A percentile compares a stretch with the other conserved stretches of the same genome.
Conservation (phyloP, 2,113 vertebrate genomes). For the Psettodes erumei region DNA sequence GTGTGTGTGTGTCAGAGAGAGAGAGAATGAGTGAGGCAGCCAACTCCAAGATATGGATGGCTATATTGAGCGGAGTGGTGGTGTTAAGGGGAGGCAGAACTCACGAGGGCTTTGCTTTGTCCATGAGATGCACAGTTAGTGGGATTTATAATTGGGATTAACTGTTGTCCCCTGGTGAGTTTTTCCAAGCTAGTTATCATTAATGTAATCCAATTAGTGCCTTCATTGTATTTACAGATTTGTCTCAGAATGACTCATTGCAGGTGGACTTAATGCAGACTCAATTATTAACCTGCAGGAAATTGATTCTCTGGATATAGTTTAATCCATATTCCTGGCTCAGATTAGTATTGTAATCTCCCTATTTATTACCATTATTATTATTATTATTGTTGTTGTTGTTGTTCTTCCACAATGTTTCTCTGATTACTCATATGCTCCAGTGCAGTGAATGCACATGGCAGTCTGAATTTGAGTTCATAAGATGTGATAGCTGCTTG, state of each 20-base stretch:
- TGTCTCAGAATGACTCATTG: conserved; percentile 45
- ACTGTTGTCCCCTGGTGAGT: conserved; percentile 60
- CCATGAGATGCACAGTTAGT: conserved; percentile 46
- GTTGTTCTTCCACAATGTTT: not conserved
- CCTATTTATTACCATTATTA: too few relatives aligned
- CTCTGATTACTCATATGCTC: not conserved
- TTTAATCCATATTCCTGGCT: conserved; percentile 14
- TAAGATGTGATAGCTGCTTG: too few relatives aligned
- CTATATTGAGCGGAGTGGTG: conserved; percentile 7
- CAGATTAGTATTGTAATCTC: not conserved
- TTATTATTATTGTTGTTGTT: not conserved
- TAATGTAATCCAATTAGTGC: conserved; percentile 72
- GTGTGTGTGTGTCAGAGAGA: not conserved
- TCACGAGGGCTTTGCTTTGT: conserved; percentile 61
- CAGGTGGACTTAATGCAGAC: conserved; percentile 44
- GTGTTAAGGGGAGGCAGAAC: conserved; percentile 30
- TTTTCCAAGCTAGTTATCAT: conserved; percentile 68
- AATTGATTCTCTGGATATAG: conserved; percentile 10
- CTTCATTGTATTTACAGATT: conserved; percentile 55
- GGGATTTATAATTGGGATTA: conserved; percentile 76
- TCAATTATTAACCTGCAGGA: conserved; percentile 13
- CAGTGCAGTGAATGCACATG: not conserved
- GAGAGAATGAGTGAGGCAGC: not conserved
- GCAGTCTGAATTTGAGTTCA: not conserved
- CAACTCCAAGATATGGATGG: conserved; percentile 5